These are phyloP conservation scores for Napeogenes sylphis DNA, from an alignment of 2,888 invertebrate genomes.

Conservation along the genomic window DNA sequence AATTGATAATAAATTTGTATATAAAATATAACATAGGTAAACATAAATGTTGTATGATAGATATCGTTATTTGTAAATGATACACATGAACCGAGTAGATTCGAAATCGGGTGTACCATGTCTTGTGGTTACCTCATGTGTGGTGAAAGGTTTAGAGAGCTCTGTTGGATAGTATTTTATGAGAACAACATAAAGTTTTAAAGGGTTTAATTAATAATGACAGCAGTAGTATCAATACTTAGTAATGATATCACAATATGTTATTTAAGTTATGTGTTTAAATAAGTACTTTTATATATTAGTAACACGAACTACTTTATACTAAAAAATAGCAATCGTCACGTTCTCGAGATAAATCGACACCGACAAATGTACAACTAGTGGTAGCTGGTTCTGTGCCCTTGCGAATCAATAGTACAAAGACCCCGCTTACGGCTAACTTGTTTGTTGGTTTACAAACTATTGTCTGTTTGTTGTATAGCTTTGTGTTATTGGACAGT, in stretches of 20 bases:
- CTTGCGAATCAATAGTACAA: constrained; percentile 53
- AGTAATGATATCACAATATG: no score
- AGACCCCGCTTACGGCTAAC: constrained; percentile 45
- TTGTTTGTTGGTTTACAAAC: constrained; percentile 45
- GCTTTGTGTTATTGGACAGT: constrained; percentile 14
- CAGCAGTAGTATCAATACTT: no score
- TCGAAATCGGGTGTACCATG: constrained; percentile 35
- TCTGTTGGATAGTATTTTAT: constrained; percentile 5
- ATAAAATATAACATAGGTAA: no score
- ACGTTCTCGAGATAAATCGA: constrained; percentile 6
- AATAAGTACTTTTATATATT: no score
- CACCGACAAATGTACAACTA: neutral
- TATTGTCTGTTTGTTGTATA: constrained; percentile 15
- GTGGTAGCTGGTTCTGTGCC: constrained; percentile 15
- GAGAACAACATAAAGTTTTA: neutral
- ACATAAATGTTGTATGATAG: no score
- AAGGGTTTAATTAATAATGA: no score
- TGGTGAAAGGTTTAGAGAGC: constrained; percentile 17
- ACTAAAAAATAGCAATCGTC: no score
- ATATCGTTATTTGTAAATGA: no score
- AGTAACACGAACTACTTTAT: no score
- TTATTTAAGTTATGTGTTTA: no score
- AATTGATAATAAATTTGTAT: no score
- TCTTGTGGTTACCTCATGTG: constrained; percentile 21
- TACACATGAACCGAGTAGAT: no score